Conservation (phyloP, 2,888 invertebrate species). For the Litoditis marina region DNA sequence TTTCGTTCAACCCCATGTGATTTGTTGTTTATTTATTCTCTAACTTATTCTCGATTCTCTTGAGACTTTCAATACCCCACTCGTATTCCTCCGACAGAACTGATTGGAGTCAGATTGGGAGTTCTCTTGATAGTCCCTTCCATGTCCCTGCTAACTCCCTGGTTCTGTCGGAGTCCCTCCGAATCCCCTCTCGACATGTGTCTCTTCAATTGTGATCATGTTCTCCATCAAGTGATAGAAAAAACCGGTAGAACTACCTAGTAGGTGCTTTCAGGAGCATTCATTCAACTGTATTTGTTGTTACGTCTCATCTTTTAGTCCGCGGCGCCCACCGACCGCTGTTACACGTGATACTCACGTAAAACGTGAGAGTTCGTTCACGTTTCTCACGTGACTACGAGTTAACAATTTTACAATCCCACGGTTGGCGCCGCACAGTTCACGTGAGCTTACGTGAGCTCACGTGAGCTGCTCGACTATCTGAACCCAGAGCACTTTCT, state of each 20-base stretch:
- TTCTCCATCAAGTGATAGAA: slow-evolving; percentile 16
- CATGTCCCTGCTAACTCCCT: too few relatives aligned
- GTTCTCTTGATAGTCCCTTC: too few relatives aligned
- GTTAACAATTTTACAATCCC: too few relatives aligned
- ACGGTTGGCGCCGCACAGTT: too few relatives aligned
- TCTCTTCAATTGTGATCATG: background rate
- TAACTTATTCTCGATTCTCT: background rate
- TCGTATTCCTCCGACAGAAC: background rate
- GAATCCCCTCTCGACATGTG: background rate
- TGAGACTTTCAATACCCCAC: slow-evolving; percentile 13
- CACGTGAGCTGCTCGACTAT: background rate
- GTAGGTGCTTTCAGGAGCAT: slow-evolving; percentile 23
- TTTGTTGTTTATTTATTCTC: background rate
- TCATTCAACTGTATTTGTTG: slow-evolving; percentile 10
- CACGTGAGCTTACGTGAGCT: too few relatives aligned
- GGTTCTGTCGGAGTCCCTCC: background rate
- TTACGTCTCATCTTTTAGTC: slow-evolving; percentile 6
- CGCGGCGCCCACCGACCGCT: background rate
- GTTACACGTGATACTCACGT: background rate
- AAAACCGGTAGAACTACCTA: slow-evolving; percentile 19
- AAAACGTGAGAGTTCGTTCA: too few relatives aligned
- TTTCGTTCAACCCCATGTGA: background rate
- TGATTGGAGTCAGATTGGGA: too few relatives aligned
- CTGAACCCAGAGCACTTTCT: slow-evolving; percentile 21
- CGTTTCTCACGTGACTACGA: too few relatives aligned